These are phyloP conservation scores for Cepaea hortensis DNA, from an alignment of 2,888 invertebrate species.

Conservation along the genomic window DNA sequence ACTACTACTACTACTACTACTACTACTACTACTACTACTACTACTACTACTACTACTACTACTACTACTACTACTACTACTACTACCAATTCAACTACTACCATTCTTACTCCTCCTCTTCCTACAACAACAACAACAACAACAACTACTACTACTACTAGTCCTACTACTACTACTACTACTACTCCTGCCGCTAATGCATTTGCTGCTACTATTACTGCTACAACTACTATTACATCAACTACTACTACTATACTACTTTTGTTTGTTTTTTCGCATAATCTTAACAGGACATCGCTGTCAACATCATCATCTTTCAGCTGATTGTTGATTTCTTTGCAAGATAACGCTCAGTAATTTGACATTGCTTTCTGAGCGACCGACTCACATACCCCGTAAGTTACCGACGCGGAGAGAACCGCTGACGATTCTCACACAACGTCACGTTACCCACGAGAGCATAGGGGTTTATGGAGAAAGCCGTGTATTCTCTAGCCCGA, in stretches of 20 bases:
- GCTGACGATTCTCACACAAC: neutral
- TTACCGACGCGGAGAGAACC: neutral
- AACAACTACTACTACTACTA: neutral
- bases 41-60: neutral
- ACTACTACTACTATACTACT: neutral
- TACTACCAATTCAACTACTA: neutral
- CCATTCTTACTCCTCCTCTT: neutral
- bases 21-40: neutral
- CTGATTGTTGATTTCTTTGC: no score
- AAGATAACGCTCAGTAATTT: no score
- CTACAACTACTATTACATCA: neutral
- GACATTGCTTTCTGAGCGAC: neutral
- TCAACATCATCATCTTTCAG: no score
- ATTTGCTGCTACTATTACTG: no score
- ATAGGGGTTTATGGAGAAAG: no score
- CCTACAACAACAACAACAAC: neutral
- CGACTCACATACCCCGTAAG: no score
- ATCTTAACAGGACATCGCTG: no score
- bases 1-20: constrained; percentile 14
- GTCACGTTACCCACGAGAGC: no score
- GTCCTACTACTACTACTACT: neutral
- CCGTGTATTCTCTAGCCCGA: no score
- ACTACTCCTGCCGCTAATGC: neutral
- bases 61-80: neutral
- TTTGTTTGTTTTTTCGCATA: no score